These are phyloP conservation scores for Penaeus indicus DNA, from an alignment of 1,140 invertebrate genomes.

Conservation along the genomic window DNA sequence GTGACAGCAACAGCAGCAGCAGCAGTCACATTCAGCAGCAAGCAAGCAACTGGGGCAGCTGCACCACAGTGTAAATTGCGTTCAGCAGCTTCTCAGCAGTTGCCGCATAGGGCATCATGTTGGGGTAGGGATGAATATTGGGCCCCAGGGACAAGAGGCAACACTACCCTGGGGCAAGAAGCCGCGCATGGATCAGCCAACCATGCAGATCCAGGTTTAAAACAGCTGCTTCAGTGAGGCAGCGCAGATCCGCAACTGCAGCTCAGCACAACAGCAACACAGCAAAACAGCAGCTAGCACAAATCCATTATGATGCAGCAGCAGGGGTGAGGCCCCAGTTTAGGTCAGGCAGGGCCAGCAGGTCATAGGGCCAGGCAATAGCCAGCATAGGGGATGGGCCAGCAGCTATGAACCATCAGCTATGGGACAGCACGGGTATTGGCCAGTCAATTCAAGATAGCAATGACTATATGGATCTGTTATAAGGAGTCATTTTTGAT, in stretches of 20 bases:
- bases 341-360: slow-evolving; percentile 45
- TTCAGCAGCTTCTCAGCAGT: slow-evolving; percentile 34
- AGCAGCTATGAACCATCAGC: slow-evolving; percentile 44
- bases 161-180: slow-evolving; percentile 41
- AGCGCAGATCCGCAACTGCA: slow-evolving; percentile 48
- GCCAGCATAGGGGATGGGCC: slow-evolving; percentile 45
- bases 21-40: slow-evolving; percentile 23
- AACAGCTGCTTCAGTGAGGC: slow-evolving; percentile 51
- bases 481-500: neutral
- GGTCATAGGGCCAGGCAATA: slow-evolving; percentile 50
- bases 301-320: slow-evolving; percentile 53
- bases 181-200: slow-evolving; percentile 45
- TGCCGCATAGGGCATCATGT: slow-evolving; percentile 34
- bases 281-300: slow-evolving; percentile 52
- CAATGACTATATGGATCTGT: slow-evolving; percentile 43
- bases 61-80: slow-evolving; percentile 26
- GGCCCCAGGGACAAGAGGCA: slow-evolving; percentile 27
- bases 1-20: too few relatives aligned
- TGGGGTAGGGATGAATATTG: slow-evolving; percentile 33
- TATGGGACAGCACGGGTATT: slow-evolving; percentile 52
- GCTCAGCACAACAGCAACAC: slow-evolving; percentile 46
- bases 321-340: slow-evolving; percentile 51
- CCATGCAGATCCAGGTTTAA: slow-evolving; percentile 38
- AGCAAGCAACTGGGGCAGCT: slow-evolving; percentile 48
- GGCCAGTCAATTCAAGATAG: slow-evolving; percentile 46